phyloP scores from a whole-genome alignment of 1,140 invertebrate genomes.

The Drosophila kohkoa region DNA sequence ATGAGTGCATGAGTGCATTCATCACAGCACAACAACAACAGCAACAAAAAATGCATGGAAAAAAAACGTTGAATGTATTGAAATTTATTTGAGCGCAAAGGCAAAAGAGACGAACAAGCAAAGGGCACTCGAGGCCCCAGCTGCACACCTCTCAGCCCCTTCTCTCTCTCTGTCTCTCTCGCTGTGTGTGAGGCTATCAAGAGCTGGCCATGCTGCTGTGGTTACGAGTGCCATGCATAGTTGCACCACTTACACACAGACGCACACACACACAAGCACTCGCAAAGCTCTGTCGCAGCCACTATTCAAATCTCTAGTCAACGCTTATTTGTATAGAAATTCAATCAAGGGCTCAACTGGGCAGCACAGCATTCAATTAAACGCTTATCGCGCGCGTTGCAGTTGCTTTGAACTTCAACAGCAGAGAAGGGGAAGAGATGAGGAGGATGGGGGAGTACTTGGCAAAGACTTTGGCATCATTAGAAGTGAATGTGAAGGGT shows the following conservation, averaged over 20 bases:
- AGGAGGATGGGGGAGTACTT: neutral
- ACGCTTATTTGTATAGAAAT: slow-evolving; percentile 57
- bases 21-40: neutral
- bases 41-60: slow-evolving; percentile 19
- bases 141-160: neutral
- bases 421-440: no score
- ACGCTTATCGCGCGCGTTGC: slow-evolving; percentile 68
- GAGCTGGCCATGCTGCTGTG: slow-evolving; percentile 21
- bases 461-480: slow-evolving; percentile 10
- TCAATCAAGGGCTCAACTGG: slow-evolving; percentile 52
- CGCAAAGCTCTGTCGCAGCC: neutral
- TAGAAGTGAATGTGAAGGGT: slow-evolving; percentile 20
- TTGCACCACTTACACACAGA: neutral
- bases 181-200: slow-evolving; percentile 26
- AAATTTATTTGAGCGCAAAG: slow-evolving; percentile 49
- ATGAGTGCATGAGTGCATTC: slow-evolving; percentile 40
- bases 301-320: slow-evolving; percentile 30
- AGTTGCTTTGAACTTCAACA: slow-evolving; percentile 49
- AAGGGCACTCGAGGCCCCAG: slow-evolving; percentile 23
- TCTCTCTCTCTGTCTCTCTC: neutral
- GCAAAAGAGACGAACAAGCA: slow-evolving; percentile 20
- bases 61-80: slow-evolving; percentile 31
- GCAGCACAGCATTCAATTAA: slow-evolving; percentile 72
- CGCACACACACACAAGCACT: neutral
- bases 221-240: slow-evolving; percentile 10